These are phyloP conservation scores for Harpalus rubripes DNA, from an alignment of 2,888 invertebrate species.

Conservation along the genomic window DNA sequence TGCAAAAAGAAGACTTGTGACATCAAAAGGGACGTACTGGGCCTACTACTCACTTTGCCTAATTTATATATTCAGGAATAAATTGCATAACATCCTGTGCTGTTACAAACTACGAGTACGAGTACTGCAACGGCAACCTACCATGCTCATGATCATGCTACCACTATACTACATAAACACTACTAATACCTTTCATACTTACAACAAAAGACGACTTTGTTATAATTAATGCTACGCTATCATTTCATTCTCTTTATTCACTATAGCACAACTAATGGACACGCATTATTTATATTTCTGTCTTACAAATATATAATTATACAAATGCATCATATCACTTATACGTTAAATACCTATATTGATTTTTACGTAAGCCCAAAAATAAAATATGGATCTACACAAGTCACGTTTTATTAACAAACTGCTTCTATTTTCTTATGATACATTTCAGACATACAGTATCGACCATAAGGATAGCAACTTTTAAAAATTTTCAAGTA, in stretches of 20 bases:
- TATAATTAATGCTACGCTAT: not conserved
- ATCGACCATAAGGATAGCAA: no score
- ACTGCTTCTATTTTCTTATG: no score
- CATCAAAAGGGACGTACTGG: slow-evolving; percentile 67
- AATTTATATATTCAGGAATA: slow-evolving; percentile 67
- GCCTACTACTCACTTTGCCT: slow-evolving; percentile 66
- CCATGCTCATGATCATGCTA: not conserved
- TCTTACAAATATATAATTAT: not conserved
- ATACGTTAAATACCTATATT: not conserved
- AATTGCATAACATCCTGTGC: slow-evolving; percentile 63
- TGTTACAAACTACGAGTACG: slow-evolving; percentile 37
- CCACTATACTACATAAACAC: not conserved
- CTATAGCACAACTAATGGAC: not conserved
- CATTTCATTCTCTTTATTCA: not conserved
- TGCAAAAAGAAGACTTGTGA: slow-evolving; percentile 66
- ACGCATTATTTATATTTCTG: not conserved
- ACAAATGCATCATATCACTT: not conserved
- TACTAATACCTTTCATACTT: not conserved
- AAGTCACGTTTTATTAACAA: no score
- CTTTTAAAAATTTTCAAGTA: no score
- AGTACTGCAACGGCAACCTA: slow-evolving; percentile 22
- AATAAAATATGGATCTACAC: no score
- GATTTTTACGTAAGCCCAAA: not conserved
- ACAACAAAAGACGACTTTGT: not conserved
- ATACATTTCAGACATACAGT: no score